Conservation (phyloP, 53 echinoderm and acorn worm species). For the Henricia sp. region DNA sequence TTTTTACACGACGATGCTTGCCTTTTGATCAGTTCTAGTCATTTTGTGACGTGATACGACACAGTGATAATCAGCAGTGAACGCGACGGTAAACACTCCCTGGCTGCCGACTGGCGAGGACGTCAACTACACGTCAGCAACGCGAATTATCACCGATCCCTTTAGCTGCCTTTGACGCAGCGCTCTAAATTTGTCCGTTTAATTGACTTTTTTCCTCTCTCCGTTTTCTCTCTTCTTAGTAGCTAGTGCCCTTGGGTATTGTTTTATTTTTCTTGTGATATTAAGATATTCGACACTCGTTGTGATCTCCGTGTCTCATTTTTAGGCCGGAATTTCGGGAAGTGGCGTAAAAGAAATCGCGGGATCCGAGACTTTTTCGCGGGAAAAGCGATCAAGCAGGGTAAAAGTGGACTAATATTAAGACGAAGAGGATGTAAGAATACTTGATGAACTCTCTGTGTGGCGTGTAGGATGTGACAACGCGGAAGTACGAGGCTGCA, state of each 20-base stretch:
- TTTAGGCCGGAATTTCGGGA: not conserved
- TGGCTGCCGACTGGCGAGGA: not conserved
- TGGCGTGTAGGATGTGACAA: not conserved
- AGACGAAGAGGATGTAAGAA: constrained; percentile 3
- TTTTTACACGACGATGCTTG: too few relatives aligned
- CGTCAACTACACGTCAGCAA: constrained; percentile 60
- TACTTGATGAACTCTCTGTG: not conserved
- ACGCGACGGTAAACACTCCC: constrained; percentile 41
- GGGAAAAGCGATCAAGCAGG: not conserved
- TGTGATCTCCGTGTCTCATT: not conserved
- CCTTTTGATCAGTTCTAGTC: constrained; percentile 14
- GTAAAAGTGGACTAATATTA: not conserved
- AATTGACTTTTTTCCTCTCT: constrained; percentile 39
- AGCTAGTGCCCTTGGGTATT: too few relatives aligned
- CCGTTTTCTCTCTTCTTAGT: not conserved
- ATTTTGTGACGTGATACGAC: constrained; percentile 30
- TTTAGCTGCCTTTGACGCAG: constrained; percentile 46
- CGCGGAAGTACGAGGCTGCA: too few relatives aligned
- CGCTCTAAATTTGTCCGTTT: constrained; percentile 61
- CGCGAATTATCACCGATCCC: constrained; percentile 43
- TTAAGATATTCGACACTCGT: not conserved
- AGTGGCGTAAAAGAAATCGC: not conserved
- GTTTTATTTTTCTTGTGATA: not conserved
- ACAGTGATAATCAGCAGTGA: constrained; percentile 35
- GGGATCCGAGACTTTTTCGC: not conserved